Conservation (phyloP, 1,140 invertebrate species). For the Xylocopa sonorina region DNA sequence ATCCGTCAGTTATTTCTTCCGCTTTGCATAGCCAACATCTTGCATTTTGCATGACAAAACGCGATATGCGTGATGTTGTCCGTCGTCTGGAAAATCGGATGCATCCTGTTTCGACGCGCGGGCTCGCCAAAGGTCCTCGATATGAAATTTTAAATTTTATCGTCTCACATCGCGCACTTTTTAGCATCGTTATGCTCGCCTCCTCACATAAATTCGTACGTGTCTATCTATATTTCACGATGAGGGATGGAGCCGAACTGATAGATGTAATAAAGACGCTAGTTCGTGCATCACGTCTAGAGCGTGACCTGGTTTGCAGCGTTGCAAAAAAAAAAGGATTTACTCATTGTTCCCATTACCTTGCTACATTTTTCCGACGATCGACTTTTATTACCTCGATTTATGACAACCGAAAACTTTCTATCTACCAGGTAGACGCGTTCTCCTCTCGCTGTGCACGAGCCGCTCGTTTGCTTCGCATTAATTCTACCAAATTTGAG, state of each 20-base stretch:
- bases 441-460: neutral
- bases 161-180: neutral
- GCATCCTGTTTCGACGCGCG: neutral
- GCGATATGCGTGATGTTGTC: neutral
- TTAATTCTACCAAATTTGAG: conserved; percentile 30
- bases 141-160: conserved; percentile 8
- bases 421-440: neutral
- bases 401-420: neutral
- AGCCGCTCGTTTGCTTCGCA: neutral
- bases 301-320: too few relatives aligned
- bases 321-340: too few relatives aligned
- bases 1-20: neutral
- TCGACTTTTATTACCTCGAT: too few relatives aligned
- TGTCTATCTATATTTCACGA: neutral
- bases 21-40: conserved; percentile 18
- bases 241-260: neutral
- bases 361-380: too few relatives aligned
- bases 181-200: neutral
- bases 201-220: neutral
- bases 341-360: too few relatives aligned
- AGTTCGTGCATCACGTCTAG: too few relatives aligned
- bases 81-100: neutral
- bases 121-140: neutral
- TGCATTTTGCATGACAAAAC: neutral
- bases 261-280: too few relatives aligned